A percentile compares a stretch with the other conserved stretches of the same genome.
phyloP scores from a whole-genome alignment of 2,113 vertebrate genomes.

The Leucoraja erinaceus region DNA sequence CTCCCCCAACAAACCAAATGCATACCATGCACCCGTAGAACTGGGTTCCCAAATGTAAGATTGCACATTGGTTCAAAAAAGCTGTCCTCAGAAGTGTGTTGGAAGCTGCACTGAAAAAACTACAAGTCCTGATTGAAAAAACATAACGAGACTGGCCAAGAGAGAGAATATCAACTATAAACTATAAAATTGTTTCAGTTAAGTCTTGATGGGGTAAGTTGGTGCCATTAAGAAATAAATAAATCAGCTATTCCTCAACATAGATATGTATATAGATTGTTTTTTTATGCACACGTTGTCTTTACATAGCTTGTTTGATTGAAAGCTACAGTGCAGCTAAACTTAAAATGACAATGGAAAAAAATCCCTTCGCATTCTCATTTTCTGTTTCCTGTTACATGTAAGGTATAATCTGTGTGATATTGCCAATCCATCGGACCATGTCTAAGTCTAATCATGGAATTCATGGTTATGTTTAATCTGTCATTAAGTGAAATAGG shows the following conservation, averaged over 20 bases:
- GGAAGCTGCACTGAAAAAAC: too few relatives aligned
- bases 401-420: background rate
- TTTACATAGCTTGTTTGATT: background rate
- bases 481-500: background rate
- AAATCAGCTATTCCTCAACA: background rate
- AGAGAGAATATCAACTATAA: too few relatives aligned
- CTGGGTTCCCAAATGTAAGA: too few relatives aligned
- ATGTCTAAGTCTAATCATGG: background rate
- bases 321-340: background rate
- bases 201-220: too few relatives aligned
- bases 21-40: too few relatives aligned
- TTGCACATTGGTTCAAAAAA: too few relatives aligned
- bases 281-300: background rate
- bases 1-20: too few relatives aligned
- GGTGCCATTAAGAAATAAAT: background rate
- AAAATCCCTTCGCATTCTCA: background rate
- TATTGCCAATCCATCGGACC: background rate
- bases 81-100: too few relatives aligned
- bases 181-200: background rate
- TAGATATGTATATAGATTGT: background rate
- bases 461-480: background rate
- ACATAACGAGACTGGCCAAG: too few relatives aligned
- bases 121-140: too few relatives aligned
- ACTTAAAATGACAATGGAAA: background rate
- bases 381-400: background rate